These are phyloP conservation scores for Noturus placidus DNA, from an alignment of 2,113 vertebrate species.

Conservation along the genomic window DNA sequence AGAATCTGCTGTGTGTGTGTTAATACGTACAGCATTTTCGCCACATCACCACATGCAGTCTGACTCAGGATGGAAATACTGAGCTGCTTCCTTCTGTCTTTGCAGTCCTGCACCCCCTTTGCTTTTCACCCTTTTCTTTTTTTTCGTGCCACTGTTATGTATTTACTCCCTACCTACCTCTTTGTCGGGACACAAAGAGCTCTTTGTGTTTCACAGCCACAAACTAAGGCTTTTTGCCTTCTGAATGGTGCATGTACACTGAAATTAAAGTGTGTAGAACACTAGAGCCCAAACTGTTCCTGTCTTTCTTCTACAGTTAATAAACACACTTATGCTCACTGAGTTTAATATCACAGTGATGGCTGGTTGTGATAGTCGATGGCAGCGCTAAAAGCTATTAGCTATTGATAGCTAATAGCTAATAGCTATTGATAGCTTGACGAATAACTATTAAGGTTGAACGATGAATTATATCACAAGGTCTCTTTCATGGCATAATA, in stretches of 20 bases:
- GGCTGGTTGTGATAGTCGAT: background rate
- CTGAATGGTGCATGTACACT: background rate
- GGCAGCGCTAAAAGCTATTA: background rate
- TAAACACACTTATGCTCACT: background rate
- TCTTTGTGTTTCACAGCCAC: slow-evolving; percentile 55
- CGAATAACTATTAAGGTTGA: background rate
- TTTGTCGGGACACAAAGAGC: slow-evolving; percentile 50
- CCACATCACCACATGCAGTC: slow-evolving; percentile 5
- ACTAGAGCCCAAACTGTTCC: background rate
- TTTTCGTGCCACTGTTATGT: slow-evolving; percentile 35
- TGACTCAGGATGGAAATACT: slow-evolving; percentile 22
- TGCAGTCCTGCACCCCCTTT: background rate
- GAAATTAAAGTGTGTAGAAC: background rate
- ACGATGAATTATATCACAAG: background rate
- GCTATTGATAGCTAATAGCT: background rate
- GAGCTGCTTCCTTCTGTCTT: background rate
- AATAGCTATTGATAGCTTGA: background rate
- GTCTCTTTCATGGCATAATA: background rate
- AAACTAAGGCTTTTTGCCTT: slow-evolving; percentile 37
- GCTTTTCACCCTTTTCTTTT: slow-evolving; percentile 13
- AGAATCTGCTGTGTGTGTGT: background rate
- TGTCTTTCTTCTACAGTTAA: background rate
- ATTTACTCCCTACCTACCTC: slow-evolving; percentile 47
- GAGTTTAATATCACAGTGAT: background rate
- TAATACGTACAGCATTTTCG: background rate